These are phyloP conservation scores for Corythaeola cristata DNA, from an alignment of 2,113 vertebrate species.

Conservation along the genomic window DNA sequence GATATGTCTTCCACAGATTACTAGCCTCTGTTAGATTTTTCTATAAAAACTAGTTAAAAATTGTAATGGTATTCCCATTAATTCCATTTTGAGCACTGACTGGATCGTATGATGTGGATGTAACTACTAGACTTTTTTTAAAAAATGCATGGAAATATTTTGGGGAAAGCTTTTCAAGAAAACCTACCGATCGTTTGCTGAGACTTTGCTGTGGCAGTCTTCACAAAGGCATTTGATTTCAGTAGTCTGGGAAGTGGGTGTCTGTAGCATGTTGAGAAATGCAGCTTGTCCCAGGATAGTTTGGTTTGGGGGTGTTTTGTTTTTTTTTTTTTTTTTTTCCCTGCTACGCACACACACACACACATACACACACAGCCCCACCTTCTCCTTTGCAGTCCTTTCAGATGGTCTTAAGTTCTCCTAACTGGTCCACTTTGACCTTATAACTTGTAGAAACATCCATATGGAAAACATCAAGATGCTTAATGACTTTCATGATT, in stretches of 20 bases:
- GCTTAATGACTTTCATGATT: slow-evolving; percentile 16
- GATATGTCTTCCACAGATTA: neutral
- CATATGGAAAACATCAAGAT: slow-evolving; percentile 27
- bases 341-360: too few relatives aligned
- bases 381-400: neutral
- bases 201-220: neutral
- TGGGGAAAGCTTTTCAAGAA: neutral
- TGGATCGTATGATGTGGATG: neutral
- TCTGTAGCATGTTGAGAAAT: neutral
- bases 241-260: neutral
- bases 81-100: neutral
- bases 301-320: neutral
- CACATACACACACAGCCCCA: too few relatives aligned
- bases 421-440: neutral
- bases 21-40: neutral
- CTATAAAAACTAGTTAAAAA: neutral
- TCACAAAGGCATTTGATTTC: neutral
- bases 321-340: neutral
- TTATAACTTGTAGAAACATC: slow-evolving; percentile 12
- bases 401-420: neutral
- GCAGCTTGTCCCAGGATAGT: neutral
- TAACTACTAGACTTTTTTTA: neutral
- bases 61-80: neutral
- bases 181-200: neutral
- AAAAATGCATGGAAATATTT: neutral